Percentiles rank a stretch among this genome's conserved stretches.
These are phyloP conservation scores for Triops cancriformis DNA, from an alignment of 1,140 invertebrate genomes.

Conservation along the genomic window DNA sequence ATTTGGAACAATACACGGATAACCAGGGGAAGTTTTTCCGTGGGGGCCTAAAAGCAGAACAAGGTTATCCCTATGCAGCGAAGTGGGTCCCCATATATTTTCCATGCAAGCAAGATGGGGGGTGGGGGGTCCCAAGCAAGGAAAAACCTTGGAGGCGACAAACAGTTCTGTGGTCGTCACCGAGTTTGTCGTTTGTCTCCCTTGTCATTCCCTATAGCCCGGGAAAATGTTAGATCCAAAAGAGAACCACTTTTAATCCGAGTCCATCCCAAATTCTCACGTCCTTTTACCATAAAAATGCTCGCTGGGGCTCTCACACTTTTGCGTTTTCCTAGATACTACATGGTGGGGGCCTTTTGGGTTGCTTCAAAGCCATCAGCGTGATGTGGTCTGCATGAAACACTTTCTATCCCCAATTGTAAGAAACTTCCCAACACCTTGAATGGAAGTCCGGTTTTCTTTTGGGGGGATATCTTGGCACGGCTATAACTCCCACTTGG, in stretches of 20 bases:
- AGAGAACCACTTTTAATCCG: slow-evolving; percentile 5
- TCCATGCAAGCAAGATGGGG: neutral
- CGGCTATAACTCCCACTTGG: neutral
- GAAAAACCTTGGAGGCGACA: neutral
- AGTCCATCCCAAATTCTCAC: slow-evolving; percentile 10
- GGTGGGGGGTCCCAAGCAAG: neutral
- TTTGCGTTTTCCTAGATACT: neutral
- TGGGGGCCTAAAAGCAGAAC: too few relatives aligned
- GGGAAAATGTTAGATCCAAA: neutral
- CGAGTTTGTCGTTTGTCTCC: neutral
- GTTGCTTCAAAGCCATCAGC: neutral
- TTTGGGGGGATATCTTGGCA: neutral
- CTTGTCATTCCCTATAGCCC: neutral
- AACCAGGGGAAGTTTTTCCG: neutral
- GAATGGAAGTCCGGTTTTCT: neutral
- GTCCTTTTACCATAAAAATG: slow-evolving; percentile 14
- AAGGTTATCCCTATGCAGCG: too few relatives aligned
- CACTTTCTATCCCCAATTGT: neutral
- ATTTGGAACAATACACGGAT: neutral
- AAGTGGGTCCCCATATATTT: neutral
- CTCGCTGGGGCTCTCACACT: neutral
- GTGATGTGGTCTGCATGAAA: neutral
- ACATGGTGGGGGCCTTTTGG: neutral
- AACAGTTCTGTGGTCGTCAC: slow-evolving; percentile 4
- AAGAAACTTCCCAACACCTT: neutral